phyloP scores from a whole-genome alignment of 1,140 invertebrate genomes.

The Dolichoris vasculosae region DNA sequence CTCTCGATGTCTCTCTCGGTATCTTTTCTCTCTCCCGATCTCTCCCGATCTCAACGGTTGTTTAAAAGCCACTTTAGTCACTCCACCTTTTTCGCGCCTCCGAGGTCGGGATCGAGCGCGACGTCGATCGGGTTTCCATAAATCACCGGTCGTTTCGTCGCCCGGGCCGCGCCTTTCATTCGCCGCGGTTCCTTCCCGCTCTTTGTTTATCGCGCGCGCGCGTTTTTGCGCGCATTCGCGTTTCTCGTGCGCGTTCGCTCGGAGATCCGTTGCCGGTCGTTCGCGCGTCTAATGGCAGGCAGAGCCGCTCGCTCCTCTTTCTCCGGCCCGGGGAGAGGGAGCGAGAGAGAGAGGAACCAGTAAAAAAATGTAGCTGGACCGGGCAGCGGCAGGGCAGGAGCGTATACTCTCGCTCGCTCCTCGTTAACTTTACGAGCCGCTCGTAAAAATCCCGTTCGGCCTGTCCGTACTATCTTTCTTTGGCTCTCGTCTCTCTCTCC shows the following conservation, averaged over 20 bases:
- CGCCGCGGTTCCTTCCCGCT: too few relatives aligned
- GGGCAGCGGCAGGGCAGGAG: slow-evolving; percentile 54
- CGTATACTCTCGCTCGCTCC: slow-evolving; percentile 61
- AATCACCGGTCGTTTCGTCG: neutral
- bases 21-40: too few relatives aligned
- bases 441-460: slow-evolving; percentile 75
- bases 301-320: neutral
- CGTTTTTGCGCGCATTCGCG: slow-evolving; percentile 21
- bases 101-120: neutral
- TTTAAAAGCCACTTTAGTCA: neutral
- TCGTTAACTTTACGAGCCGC: slow-evolving; percentile 75
- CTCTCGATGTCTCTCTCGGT: too few relatives aligned
- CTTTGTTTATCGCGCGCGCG: neutral
- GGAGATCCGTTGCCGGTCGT: too few relatives aligned
- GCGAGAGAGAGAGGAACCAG: slow-evolving; percentile 23
- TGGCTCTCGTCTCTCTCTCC: slow-evolving; percentile 26
- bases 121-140: neutral
- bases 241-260: neutral
- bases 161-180: neutral
- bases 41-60: too few relatives aligned
- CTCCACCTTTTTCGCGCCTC: neutral
- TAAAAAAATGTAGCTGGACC: slow-evolving; percentile 58
- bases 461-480: slow-evolving; percentile 63
- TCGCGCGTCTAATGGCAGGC: slow-evolving; percentile 29
- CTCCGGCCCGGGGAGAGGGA: neutral